Evolutionary conservation across 2,113 vertebrate genomes (phyloP).

Genomic region (Salvelinus fontinalis): DNA sequence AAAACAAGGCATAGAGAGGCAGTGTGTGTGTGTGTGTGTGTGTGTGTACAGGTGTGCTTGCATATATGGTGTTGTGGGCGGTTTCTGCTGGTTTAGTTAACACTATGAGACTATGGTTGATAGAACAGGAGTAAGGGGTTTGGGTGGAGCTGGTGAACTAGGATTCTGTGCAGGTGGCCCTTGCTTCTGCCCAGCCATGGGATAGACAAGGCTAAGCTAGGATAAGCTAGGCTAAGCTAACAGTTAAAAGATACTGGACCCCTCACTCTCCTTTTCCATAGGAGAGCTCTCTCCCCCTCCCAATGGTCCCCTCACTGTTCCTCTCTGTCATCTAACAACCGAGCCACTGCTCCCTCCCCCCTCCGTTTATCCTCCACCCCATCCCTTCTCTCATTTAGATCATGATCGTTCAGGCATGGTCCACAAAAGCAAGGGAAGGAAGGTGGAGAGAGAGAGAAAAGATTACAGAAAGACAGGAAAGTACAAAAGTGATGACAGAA

Average conservation of each 20-base stretch:
- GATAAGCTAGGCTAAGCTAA: conserved; percentile 24
- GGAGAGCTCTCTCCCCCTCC: not conserved
- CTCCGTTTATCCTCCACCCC: not conserved
- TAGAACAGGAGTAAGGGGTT: conserved; percentile 37
- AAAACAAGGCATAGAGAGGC: conserved; percentile 76
- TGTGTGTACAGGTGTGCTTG: conserved; percentile 7
- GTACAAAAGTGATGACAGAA: conserved; percentile 30
- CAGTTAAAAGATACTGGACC: conserved; percentile 24
- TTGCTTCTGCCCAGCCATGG: not conserved
- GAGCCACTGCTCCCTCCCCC: not conserved
- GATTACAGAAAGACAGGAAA: conserved; percentile 17
- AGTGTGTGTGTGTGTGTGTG: conserved; percentile 55
- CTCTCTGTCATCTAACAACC: conserved; percentile 10
- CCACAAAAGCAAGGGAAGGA: conserved; percentile 44
- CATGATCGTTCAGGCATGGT: conserved; percentile 43
- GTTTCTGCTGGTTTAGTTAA: conserved; percentile 67
- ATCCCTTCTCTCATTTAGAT: conserved; percentile 30
- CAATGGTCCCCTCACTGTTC: conserved; percentile 27
- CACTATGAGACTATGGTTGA: conserved; percentile 58
- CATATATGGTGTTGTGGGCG: conserved; percentile 6
- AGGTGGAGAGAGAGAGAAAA: conserved; percentile 33
- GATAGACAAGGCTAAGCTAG: conserved; percentile 2
- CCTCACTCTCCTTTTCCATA: too few species aligned
- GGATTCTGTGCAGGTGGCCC: conserved; percentile 33
- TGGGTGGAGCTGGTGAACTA: conserved; percentile 60